A percentile compares a stretch with the other conserved stretches of the same genome.
Conservation (phyloP, 2,888 invertebrate genomes). For the Tenodera sinensis region DNA sequence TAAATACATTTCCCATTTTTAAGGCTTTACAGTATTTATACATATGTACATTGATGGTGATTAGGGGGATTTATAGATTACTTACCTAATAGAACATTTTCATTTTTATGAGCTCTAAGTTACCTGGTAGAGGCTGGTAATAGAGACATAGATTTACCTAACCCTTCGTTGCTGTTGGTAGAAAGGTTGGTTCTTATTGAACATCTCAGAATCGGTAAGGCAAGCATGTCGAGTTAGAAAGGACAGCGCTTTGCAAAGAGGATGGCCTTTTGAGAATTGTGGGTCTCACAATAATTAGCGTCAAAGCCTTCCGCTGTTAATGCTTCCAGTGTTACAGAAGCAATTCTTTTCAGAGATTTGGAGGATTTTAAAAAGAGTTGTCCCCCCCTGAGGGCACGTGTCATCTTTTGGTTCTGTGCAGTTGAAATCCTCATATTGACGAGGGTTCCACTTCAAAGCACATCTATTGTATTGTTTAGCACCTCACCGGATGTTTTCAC, state of each 20-base stretch:
- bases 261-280: background rate
- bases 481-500: background rate
- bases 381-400: background rate
- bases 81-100: too few species aligned
- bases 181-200: background rate
- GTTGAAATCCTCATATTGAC: background rate
- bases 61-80: too few species aligned
- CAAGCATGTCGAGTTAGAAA: background rate
- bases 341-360: background rate
- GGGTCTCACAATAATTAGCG: background rate
- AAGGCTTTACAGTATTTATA: too few species aligned
- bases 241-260: background rate
- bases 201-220: background rate
- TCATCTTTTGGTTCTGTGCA: background rate
- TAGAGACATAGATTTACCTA: background rate
- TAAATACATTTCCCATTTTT: too few species aligned
- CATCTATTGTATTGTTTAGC: background rate
- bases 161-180: background rate
- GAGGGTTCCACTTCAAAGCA: background rate
- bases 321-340: background rate
- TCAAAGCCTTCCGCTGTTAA: background rate
- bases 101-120: too few species aligned
- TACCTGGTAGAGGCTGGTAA: too few species aligned
- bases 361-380: background rate
- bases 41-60: too few species aligned